Evolutionary conservation across 2,113 vertebrate genomes (phyloP).

Genomic region (Xiphophorus couchianus): DNA sequence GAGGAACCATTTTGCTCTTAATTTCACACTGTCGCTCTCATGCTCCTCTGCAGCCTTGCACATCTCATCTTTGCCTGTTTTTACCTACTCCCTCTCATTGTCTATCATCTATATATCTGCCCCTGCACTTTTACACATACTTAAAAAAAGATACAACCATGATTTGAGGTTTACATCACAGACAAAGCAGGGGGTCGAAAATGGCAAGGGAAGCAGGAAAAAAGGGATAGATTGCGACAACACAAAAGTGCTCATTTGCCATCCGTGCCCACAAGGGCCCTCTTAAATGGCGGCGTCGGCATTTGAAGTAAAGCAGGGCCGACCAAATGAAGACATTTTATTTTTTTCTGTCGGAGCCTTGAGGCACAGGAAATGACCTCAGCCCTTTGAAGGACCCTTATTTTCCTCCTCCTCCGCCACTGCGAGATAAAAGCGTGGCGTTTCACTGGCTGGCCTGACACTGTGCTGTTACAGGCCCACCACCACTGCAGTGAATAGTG

Average conservation of each 20-base stretch:
- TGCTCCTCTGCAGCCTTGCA: slow-evolving; percentile 38
- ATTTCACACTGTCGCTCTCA: slow-evolving; percentile 40
- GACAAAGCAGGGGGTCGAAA: slow-evolving; percentile 30
- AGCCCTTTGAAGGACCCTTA: slow-evolving; percentile 84
- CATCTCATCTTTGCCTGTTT: slow-evolving; percentile 27
- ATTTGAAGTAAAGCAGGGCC: slow-evolving; percentile 84
- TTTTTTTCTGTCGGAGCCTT: slow-evolving; percentile 82
- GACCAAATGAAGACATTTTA: slow-evolving; percentile 81
- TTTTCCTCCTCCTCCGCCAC: slow-evolving; percentile 80
- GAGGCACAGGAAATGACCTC: slow-evolving; percentile 91
- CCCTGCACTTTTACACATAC: slow-evolving; percentile 42
- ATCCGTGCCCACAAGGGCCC: slow-evolving; percentile 59
- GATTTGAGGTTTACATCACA: slow-evolving; percentile 60
- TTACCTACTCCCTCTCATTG: slow-evolving; percentile 15
- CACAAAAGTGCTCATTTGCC: slow-evolving; percentile 65
- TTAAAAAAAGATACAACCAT: slow-evolving; percentile 55
- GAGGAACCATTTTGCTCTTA: slow-evolving; percentile 59
- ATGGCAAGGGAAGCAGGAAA: slow-evolving; percentile 36
- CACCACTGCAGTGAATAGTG: slow-evolving; percentile 81
- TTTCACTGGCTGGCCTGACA: slow-evolving; percentile 72
- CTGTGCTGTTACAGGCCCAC: slow-evolving; percentile 55
- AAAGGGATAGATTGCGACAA: slow-evolving; percentile 70
- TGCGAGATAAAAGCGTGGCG: slow-evolving; percentile 81
- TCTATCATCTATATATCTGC: slow-evolving; percentile 28
- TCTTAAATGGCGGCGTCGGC: slow-evolving; percentile 76